phyloP scores from a whole-genome alignment of 2,888 invertebrate genomes.

The Ichneumon xanthorius region DNA sequence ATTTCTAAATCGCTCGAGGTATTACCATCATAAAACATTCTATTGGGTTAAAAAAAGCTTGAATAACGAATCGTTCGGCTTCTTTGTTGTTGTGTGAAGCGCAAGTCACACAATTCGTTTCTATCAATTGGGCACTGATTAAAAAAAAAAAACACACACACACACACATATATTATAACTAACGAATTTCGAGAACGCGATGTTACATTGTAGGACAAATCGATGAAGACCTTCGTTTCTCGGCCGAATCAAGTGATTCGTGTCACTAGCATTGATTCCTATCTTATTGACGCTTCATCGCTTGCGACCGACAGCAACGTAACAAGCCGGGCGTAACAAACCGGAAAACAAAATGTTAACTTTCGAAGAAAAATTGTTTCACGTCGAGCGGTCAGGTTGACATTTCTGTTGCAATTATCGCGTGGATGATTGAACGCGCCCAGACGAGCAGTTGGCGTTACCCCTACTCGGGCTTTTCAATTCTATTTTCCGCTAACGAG shows the following conservation, averaged over 20 bases:
- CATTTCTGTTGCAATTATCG: conserved; percentile 12
- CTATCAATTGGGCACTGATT: neutral
- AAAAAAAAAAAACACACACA: neutral
- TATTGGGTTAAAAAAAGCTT: neutral
- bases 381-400: neutral
- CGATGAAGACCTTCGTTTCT: conserved; percentile 2
- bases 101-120: neutral
- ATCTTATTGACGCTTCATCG: neutral
- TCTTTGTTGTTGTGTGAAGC: neutral
- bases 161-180: neutral
- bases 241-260: neutral
- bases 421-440: conserved; percentile 16
- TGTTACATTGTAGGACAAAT: conserved; percentile 18
- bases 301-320: neutral
- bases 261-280: neutral
- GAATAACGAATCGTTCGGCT: neutral
- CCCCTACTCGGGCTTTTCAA: neutral
- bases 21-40: neutral
- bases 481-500: neutral
- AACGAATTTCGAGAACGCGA: neutral
- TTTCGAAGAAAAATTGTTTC: neutral
- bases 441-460: neutral
- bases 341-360: neutral
- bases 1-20: conserved; percentile 33
- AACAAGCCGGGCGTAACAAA: neutral